phyloP scores from a whole-genome alignment of 2,888 invertebrate species.

The Lasioglossum oenotherae region DNA sequence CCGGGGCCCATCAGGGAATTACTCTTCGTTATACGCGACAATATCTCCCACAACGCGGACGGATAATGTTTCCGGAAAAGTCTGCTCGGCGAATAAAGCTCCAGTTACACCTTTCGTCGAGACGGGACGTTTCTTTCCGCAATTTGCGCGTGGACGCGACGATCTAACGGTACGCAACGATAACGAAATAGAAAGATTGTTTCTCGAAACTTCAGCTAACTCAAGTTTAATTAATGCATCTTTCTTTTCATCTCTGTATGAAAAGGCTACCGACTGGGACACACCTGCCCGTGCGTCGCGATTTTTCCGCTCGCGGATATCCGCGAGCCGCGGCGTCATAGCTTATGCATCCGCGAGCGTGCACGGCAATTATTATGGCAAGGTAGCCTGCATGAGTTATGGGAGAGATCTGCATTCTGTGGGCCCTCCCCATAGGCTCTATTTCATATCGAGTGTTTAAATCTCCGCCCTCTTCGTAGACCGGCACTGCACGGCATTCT shows the following conservation, averaged over 20 bases:
- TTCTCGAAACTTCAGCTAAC: not conserved
- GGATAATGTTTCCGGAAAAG: constrained; percentile 15
- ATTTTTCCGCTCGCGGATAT: constrained; percentile 68
- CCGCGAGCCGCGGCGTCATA: constrained; percentile 61
- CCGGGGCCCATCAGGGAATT: not conserved
- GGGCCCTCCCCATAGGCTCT: constrained; percentile 69
- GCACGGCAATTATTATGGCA: constrained; percentile 79
- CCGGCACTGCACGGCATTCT: constrained; percentile 25
- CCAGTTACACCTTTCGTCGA: constrained; percentile 16
- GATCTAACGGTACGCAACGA: not conserved
- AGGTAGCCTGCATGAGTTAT: constrained; percentile 75
- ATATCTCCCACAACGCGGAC: not conserved
- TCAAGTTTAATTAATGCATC: constrained; percentile 37
- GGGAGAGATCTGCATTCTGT: constrained; percentile 74
- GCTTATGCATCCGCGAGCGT: constrained; percentile 72
- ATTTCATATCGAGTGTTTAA: constrained; percentile 79
- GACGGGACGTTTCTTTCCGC: not conserved
- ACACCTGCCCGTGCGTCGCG: constrained; percentile 40
- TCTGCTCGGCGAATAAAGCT: constrained; percentile 16
- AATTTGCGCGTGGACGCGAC: not conserved
- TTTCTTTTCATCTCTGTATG: constrained; percentile 8
- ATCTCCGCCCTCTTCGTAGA: constrained; percentile 73
- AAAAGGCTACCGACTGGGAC: constrained; percentile 35
- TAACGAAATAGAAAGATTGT: not conserved
- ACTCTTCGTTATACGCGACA: constrained; percentile 27